Base-by-base conservation (phyloP, 1,140 invertebrate genomes). In the Tetragonula clypearis region DNA sequence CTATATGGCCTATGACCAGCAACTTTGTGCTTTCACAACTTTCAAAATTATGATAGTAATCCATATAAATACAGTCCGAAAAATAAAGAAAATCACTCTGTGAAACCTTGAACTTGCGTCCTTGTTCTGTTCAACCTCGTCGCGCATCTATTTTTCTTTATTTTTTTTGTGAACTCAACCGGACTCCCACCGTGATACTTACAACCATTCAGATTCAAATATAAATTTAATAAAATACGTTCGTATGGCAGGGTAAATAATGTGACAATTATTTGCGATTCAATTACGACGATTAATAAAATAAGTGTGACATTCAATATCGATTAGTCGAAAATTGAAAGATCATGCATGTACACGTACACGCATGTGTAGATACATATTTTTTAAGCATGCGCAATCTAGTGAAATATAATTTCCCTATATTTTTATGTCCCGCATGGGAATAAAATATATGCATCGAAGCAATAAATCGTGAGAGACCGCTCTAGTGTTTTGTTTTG, bases 361-460 rank as follows among this genome's bases (percentile, higher is more conserved):
- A 1, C 14, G 19, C 6, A 49, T 17, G 41, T 2, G 35, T 1
- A 23, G 14, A 3, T 1, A 1, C 12, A 35, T 56, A 56, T 56
- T 56, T 66, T 56, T 56, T 41, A 66, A 55, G 17, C 58, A 41
- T 49, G 41, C 65, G 53, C 30, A 21, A 58, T 19, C 49, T 35
- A 30, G 12, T 55, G 74, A 83, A 77, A 83, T 69, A 69, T 30
- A 83, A 77, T 83, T 77, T 83, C 69, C 53, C 65, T 83, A 79
- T 82, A 88, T 85, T 85, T 88, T 68, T 71, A 81, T 72, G 78
- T 53, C 49, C 21, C 41, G 14, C 82, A 69, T 62, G 69, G 83
- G 78, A 88, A 85, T 88, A 82, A 86, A 88, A 86, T 88, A 88
- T 84, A 79, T 74, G 87, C 87, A 85, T 75, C 69, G 86, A 35